Evolutionary conservation across 2,113 vertebrate genomes (phyloP).

Genomic region (Panthera uncia): DNA sequence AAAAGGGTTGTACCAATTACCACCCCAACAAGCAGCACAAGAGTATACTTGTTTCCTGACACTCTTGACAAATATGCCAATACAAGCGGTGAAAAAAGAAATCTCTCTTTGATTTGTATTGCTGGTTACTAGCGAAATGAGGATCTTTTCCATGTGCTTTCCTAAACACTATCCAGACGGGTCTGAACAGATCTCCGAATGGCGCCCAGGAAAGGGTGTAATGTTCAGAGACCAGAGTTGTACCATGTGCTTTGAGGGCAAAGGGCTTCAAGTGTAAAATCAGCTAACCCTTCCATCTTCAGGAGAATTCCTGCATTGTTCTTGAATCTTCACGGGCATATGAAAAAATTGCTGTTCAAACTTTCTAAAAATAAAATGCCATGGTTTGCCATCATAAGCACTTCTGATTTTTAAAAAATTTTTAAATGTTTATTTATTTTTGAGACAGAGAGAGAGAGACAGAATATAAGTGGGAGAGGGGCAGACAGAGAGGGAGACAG

Average conservation of each 20-base stretch:
- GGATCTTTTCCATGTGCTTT: slow-evolving; percentile 27
- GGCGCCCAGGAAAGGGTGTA: background rate
- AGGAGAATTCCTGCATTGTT: background rate
- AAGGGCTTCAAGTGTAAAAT: background rate
- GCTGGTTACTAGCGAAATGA: background rate
- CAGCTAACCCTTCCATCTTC: background rate
- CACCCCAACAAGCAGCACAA: background rate
- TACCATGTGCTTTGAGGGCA: background rate
- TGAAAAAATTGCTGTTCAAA: slow-evolving; percentile 3
- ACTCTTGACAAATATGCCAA: background rate
- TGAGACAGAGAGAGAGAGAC: no score
- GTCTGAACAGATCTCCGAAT: slow-evolving; percentile 4
- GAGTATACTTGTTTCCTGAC: background rate
- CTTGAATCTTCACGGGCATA: background rate
- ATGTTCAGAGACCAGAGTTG: slow-evolving; percentile 5
- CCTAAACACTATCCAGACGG: background rate
- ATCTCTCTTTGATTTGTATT: background rate
- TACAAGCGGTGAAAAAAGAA: background rate
- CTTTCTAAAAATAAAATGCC: slow-evolving; percentile 3
- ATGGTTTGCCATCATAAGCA: background rate
- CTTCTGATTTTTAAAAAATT: slow-evolving; percentile 1
- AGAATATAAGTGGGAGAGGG: no score
- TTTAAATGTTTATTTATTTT: no score
- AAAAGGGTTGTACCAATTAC: slow-evolving; percentile 29
- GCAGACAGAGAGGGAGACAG: no score